These are phyloP conservation scores for Spialia ferax DNA, from an alignment of 2,888 invertebrate genomes.

Conservation along the genomic window DNA sequence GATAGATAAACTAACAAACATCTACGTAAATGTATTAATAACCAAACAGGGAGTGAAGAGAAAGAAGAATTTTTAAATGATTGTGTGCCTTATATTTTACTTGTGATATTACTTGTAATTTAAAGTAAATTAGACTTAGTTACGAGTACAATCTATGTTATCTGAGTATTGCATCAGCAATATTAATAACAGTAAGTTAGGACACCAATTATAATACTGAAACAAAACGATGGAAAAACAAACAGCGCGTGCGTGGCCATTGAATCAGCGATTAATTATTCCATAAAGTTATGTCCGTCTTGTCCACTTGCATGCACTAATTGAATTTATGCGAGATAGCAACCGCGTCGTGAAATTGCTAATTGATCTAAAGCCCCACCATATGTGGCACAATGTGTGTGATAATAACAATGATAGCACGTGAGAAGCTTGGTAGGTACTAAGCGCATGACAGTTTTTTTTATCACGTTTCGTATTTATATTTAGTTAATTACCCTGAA, in stretches of 20 bases:
- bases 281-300: constrained; percentile 67
- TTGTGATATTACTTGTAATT: neutral
- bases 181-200: neutral
- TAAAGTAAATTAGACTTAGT: neutral
- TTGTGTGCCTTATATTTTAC: too few species aligned
- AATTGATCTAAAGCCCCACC: constrained; percentile 71
- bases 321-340: constrained; percentile 79
- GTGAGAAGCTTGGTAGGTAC: neutral
- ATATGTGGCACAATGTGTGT: constrained; percentile 46
- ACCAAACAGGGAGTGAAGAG: too few species aligned
- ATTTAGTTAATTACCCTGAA: too few species aligned
- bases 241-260: neutral
- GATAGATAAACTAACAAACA: too few species aligned
- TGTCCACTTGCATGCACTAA: constrained; percentile 52
- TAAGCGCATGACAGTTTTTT: neutral
- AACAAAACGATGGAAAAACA: constrained; percentile 4
- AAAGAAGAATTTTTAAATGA: too few species aligned
- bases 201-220: neutral
- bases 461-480: too few species aligned
- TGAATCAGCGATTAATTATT: constrained; percentile 67
- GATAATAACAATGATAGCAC: constrained; percentile 31
- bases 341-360: constrained; percentile 68
- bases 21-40: too few species aligned
- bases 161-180: neutral
- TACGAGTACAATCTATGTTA: neutral